A percentile compares a stretch with the other conserved stretches of the same genome.
Conservation (phyloP, 1,140 invertebrate species). For the Drosophila trapezifrons region DNA sequence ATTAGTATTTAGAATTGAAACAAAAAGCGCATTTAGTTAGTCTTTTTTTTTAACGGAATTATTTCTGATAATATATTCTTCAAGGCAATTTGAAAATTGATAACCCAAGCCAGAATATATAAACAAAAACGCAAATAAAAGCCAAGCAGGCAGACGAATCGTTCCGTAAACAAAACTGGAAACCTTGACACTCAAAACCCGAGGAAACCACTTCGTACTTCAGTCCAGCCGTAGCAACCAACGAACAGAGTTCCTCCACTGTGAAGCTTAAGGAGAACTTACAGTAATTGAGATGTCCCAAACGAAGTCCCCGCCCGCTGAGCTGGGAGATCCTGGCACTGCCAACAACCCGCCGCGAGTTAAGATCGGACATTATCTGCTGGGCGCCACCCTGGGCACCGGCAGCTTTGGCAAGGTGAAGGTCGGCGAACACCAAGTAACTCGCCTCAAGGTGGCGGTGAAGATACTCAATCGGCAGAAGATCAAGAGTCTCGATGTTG, state of each 20-base stretch:
- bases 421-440: slow-evolving; percentile 98
- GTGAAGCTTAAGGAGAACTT: no score
- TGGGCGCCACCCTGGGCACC: slow-evolving; percentile 94
- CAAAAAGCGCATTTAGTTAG: no score
- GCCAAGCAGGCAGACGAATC: neutral
- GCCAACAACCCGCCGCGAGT: slow-evolving; percentile 88
- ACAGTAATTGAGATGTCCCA: slow-evolving; percentile 60
- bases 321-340: slow-evolving; percentile 53
- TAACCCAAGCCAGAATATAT: slow-evolving; percentile 21
- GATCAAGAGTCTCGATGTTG: slow-evolving; percentile 99
- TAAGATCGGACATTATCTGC: slow-evolving; percentile 96
- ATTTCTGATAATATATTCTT: neutral
- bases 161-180: slow-evolving; percentile 20
- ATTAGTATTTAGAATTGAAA: neutral
- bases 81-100: slow-evolving; percentile 1
- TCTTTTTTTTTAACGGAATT: neutral
- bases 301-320: slow-evolving; percentile 61
- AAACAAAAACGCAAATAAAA: slow-evolving; percentile 39
- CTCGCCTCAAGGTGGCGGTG: slow-evolving; percentile 99
- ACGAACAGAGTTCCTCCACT: slow-evolving; percentile 4
- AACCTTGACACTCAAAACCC: neutral
- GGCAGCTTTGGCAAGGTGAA: slow-evolving; percentile 99
- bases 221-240: neutral
- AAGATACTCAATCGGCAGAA: slow-evolving; percentile 99
- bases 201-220: neutral